Base-by-base conservation (phyloP, 2,113 vertebrate genomes). In the Leptobrachium ailaonicum region DNA sequence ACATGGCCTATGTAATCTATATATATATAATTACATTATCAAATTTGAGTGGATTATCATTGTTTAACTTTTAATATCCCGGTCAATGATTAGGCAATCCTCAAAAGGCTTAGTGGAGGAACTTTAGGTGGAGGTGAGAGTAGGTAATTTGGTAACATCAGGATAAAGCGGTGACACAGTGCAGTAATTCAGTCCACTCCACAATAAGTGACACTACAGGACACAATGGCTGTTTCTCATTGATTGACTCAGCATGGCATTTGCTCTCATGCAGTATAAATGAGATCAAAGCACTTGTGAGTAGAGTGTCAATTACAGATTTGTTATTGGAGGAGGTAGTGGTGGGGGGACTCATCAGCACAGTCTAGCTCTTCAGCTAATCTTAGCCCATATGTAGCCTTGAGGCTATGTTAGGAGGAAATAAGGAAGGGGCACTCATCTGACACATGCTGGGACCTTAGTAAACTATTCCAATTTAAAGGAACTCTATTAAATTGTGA, bases 201-300 rank as follows among this genome's bases (percentile, higher is more conserved):
- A 66, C 43, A 10, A 47, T 50, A 45, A 47, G 44, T 66, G 73
- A 66, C 73, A 20, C 14, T 50, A 32, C 20, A 75, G 73, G 50
- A 44, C 4, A 75, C 60, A 50, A 60, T 66, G 44, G 60, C 43
- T 44, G 42, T 9, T 5, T 66, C 14, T 47, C 73, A 66, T 32
- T 47, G 73, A 75, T 75, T 75, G 43, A 75, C 47, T 75, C 43
- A 75, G 44, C 42, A 75, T 75, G 73, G 73, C 60, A 75, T 75
- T 66, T 75, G 73, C 43, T 62, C 62, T 75, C 43, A 66, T 50
- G 42, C 73, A 75, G 73, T 40, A 47, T 64, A 75, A 63, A 41
- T 64, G 73, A 75, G 73, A 75, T 75, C 60, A 75, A 75, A 75
- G 73, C 20, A 41, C n/a, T 66, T 50, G 73, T 45, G 62, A 47